Evolutionary conservation across 2,888 invertebrate species (phyloP).

Genomic region (Germaria angustata): DNA sequence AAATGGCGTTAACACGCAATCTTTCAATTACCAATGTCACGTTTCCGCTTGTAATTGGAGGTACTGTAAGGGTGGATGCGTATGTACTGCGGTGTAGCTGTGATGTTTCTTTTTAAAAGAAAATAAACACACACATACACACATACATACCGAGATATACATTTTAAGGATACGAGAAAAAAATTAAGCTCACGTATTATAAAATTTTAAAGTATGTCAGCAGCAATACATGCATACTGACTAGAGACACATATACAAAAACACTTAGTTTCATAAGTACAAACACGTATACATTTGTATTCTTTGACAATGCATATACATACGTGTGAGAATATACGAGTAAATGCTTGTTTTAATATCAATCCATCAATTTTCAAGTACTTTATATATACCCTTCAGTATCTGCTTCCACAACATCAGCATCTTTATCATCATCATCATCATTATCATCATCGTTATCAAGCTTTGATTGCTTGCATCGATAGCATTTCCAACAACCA

Average conservation of each 20-base stretch:
- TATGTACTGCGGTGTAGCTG: neutral
- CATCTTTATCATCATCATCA: slow-evolving; percentile 1
- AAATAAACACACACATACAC: neutral
- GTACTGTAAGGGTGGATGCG: slow-evolving; percentile 2
- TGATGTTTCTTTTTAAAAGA: neutral
- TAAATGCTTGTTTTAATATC: slow-evolving; percentile 38
- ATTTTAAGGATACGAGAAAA: neutral
- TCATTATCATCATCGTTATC: neutral
- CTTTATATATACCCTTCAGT: slow-evolving; percentile 49
- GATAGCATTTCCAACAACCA: slow-evolving; percentile 6
- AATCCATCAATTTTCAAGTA: slow-evolving; percentile 57
- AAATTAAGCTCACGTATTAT: neutral
- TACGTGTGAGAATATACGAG: slow-evolving; percentile 11
- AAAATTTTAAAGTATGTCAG: slow-evolving; percentile 9
- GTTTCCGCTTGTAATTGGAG: slow-evolving; percentile 25
- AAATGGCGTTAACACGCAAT: slow-evolving; percentile 60
- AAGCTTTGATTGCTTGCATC: slow-evolving; percentile 22
- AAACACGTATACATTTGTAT: neutral
- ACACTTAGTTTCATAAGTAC: neutral
- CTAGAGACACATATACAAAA: neutral
- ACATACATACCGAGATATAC: neutral
- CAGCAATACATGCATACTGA: slow-evolving; percentile 6
- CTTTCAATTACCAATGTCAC: slow-evolving; percentile 66
- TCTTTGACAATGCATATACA: neutral
- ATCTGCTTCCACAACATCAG: slow-evolving; percentile 37